A percentile compares a stretch with the other conserved stretches of the same genome.
phyloP scores from a whole-genome alignment of 2,113 vertebrate species.

The Saiga tatarica region DNA sequence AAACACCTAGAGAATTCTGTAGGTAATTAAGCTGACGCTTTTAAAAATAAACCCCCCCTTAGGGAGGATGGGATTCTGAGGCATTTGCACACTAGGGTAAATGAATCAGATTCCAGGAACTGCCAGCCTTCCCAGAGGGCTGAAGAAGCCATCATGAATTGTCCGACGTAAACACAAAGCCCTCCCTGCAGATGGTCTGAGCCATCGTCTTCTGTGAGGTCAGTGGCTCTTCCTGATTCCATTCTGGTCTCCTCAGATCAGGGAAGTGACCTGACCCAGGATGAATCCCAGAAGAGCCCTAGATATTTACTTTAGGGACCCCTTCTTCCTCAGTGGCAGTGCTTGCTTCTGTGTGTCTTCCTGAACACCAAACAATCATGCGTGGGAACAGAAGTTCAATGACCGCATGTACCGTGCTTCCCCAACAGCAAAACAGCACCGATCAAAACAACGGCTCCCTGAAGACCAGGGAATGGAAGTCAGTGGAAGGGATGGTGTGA shows the following conservation, averaged over 20 bases:
- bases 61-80: neutral
- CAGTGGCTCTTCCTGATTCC: conserved; percentile 64
- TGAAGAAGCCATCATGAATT: neutral
- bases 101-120: neutral
- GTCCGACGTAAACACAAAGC: neutral
- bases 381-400: conserved; percentile 71
- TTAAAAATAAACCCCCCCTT: neutral
- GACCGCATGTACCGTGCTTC: neutral
- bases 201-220: conserved; percentile 46
- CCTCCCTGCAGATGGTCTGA: neutral
- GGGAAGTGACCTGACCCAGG: conserved; percentile 61
- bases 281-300: conserved; percentile 53
- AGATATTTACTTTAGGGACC: conserved; percentile 67
- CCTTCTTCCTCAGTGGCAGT: conserved; percentile 46
- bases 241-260: conserved; percentile 51
- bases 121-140: neutral
- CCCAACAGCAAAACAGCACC: neutral
- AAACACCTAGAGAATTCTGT: neutral
- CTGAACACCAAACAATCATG: conserved; percentile 53
- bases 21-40: neutral
- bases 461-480: neutral
- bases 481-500: neutral
- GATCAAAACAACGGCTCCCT: conserved; percentile 58
- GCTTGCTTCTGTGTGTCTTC: conserved; percentile 65
- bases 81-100: neutral